Evolutionary conservation across 2,888 invertebrate genomes (phyloP).

Genomic region (Omphaloscelis lunosa): DNA sequence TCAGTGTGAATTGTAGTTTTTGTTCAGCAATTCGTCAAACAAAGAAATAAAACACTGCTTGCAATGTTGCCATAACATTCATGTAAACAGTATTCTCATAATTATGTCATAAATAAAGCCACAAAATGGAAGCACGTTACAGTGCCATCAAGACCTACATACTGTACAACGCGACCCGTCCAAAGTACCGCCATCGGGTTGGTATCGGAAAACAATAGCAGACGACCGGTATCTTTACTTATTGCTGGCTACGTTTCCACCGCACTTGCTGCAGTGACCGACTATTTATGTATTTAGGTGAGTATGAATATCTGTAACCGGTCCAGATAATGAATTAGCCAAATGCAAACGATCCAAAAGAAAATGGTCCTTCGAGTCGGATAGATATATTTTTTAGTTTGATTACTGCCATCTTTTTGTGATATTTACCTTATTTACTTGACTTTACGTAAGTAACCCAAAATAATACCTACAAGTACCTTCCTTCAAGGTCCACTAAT

Average conservation of each 20-base stretch:
- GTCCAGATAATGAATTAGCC: background rate
- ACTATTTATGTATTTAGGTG: conserved; percentile 47
- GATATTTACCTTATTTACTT: background rate
- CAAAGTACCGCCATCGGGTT: conserved; percentile 54
- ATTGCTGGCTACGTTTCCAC: conserved; percentile 48
- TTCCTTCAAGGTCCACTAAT: too few species aligned
- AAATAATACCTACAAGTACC: too few species aligned
- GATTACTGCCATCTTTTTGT: background rate
- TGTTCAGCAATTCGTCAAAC: background rate
- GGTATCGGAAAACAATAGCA: conserved; percentile 68
- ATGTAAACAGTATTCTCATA: background rate
- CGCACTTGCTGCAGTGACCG: conserved; percentile 27
- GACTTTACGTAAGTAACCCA: background rate
- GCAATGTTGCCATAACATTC: background rate
- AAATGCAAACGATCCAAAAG: background rate
- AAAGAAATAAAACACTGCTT: background rate
- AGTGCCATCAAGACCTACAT: conserved; percentile 46
- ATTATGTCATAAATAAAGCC: background rate
- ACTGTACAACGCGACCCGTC: conserved; percentile 19
- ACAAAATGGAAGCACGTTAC: conserved; percentile 5
- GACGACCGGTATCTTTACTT: conserved; percentile 56
- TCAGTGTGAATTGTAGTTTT: too few species aligned
- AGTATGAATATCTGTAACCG: conserved; percentile 11
- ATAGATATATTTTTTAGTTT: background rate
- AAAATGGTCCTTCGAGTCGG: conserved; percentile 26